A percentile compares a stretch with the other conserved stretches of the same genome.
These are phyloP conservation scores for Zaprionus lachaisei DNA, from an alignment of 1,140 invertebrate species.

Conservation along the genomic window DNA sequence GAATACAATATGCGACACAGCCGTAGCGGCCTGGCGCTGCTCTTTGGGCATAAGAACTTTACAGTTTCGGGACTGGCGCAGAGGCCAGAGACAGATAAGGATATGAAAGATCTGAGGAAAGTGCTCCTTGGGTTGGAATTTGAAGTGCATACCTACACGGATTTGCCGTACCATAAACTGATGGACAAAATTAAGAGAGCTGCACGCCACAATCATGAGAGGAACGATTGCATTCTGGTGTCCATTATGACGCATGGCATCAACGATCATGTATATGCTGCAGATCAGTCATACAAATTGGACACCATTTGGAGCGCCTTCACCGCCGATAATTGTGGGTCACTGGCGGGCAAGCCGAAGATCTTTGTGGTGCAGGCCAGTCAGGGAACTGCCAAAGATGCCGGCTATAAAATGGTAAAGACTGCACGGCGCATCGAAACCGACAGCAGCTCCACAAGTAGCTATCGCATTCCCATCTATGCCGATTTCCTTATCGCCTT, in stretches of 20 bases:
- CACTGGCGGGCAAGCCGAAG: slow-evolving; percentile 95
- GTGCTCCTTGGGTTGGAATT: slow-evolving; percentile 89
- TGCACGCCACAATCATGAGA: slow-evolving; percentile 88
- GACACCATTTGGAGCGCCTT: slow-evolving; percentile 93
- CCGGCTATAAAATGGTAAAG: slow-evolving; percentile 87
- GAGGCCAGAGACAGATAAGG: slow-evolving; percentile 89
- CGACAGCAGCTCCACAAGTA: slow-evolving; percentile 86
- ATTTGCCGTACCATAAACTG: slow-evolving; percentile 87
- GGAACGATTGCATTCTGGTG: slow-evolving; percentile 91
- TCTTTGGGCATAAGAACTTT: slow-evolving; percentile 95
- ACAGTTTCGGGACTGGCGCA: slow-evolving; percentile 38
- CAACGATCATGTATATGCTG: slow-evolving; percentile 92
- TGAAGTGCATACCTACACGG: slow-evolving; percentile 87
- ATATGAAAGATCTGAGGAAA: slow-evolving; percentile 88
- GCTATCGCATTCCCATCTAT: slow-evolving; percentile 93
- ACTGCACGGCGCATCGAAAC: slow-evolving; percentile 85
- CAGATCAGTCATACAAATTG: slow-evolving; percentile 92
- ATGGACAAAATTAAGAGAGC: slow-evolving; percentile 87
- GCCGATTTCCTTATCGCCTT: slow-evolving; percentile 97
- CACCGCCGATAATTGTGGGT: slow-evolving; percentile 92
- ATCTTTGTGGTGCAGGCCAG: slow-evolving; percentile 96
- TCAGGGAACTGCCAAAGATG: slow-evolving; percentile 92
- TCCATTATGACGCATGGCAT: slow-evolving; percentile 95
- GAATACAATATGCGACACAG: slow-evolving; percentile 94
- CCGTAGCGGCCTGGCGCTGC: slow-evolving; percentile 91